Percentiles rank a stretch among this genome's conserved stretches.
Conservation (phyloP, 2,888 invertebrate species). For the Galerucella pusilla region DNA sequence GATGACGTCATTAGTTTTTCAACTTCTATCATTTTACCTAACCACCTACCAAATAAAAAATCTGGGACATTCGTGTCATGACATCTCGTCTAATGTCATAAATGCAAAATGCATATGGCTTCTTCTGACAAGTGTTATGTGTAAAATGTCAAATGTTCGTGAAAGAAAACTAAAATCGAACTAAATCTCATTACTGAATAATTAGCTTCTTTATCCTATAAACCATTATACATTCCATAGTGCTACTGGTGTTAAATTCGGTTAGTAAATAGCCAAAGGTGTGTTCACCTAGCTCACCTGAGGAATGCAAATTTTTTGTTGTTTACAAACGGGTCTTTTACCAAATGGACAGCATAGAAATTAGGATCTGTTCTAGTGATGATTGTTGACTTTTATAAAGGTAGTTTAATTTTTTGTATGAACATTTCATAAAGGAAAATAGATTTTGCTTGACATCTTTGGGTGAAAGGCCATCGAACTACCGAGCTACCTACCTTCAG, state of each 20-base stretch:
- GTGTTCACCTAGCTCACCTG: slow-evolving; percentile 46
- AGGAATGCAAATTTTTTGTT: slow-evolving; percentile 52
- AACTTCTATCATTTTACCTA: slow-evolving; percentile 1
- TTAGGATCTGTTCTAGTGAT: slow-evolving; percentile 37
- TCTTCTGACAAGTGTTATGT: slow-evolving; percentile 40
- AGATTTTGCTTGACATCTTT: slow-evolving; percentile 28
- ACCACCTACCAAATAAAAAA: background rate
- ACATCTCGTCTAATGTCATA: slow-evolving; percentile 18
- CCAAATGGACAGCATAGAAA: slow-evolving; percentile 39
- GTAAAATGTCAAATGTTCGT: slow-evolving; percentile 36
- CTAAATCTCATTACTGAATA: slow-evolving; percentile 17
- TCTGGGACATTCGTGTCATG: slow-evolving; percentile 2
- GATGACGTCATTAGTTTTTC: background rate
- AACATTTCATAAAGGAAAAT: slow-evolving; percentile 19
- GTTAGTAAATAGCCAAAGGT: slow-evolving; percentile 24
- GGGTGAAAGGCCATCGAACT: slow-evolving; percentile 69
- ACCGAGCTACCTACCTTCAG: slow-evolving; percentile 67
- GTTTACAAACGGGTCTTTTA: slow-evolving; percentile 40
- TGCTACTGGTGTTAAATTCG: slow-evolving; percentile 6
- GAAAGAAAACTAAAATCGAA: slow-evolving; percentile 21
- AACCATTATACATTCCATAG: slow-evolving; percentile 14
- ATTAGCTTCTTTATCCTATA: slow-evolving; percentile 18
- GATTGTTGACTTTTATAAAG: slow-evolving; percentile 15
- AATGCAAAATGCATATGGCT: slow-evolving; percentile 37
- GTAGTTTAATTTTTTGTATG: slow-evolving; percentile 16